Base-by-base conservation (phyloP, 2,888 invertebrate genomes). In the Tridacna crocea region DNA sequence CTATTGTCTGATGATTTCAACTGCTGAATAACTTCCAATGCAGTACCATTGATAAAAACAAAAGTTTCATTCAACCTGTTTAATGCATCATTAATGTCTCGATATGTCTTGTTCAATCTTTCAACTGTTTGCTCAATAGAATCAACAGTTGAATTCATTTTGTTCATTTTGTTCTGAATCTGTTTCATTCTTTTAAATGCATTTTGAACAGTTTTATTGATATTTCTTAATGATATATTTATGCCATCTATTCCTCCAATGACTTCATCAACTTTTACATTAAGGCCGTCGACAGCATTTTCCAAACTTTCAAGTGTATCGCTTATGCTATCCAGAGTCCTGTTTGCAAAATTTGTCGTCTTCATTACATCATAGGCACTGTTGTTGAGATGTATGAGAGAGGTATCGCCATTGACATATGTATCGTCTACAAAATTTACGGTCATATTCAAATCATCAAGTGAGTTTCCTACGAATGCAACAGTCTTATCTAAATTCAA, bases 301-400 rank as follows among this genome's bases (percentile, higher is more conserved):
- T 83, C 80, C 27, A 86, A 66, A 75, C 76, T 83, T n/a, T 72
- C 47, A 19, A 86, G 63, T 24, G 85, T 86, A 19, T 72, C 58
- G 4, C 72, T 51, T 84, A 87, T 87, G 61, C 87, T 87, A 15
- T 83, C 77, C 12, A 87, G 55, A 12, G 87, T 84, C 58, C 74
- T 72, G 51, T 87, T 84, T 15, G 87, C 79, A 65, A 76, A 87
- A 19, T 61, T 65, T 15, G 81, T 63, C 11, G 84, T 87, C 19
- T 77, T 55, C 26, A 81, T 75, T 19, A 87, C 81, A 51, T 83
- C 84, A 26, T 70, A 58, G 3, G 79, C 84, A 36, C 84, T 81
- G 36, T 61, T 76, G 68, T 84, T 83, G 6, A 84, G 72, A 51
- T 77, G 76, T 26, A 61, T 65, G 46, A 87, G 73, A 4, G 87